Evolutionary conservation across 2,113 vertebrate species (phyloP).

Genomic region (Ardeotis arabs): DNA sequence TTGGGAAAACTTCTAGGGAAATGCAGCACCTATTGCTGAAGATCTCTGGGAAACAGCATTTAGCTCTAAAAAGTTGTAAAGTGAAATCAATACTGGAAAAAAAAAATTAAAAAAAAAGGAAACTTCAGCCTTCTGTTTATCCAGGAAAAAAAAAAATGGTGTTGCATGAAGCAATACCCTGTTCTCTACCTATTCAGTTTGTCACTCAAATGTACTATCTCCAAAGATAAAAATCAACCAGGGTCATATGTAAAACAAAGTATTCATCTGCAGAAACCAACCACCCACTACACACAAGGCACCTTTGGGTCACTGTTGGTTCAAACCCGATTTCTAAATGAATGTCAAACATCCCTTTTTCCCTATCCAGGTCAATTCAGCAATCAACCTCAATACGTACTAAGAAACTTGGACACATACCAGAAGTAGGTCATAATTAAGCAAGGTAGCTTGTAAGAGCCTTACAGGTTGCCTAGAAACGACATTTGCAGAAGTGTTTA

Average conservation of each 20-base stretch:
- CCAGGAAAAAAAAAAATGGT: neutral
- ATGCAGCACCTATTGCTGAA: neutral
- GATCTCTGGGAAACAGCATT: neutral
- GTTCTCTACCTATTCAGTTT: neutral
- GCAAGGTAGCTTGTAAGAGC: constrained; percentile 35
- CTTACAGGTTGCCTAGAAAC: constrained; percentile 71
- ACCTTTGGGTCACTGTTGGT: neutral
- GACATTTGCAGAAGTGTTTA: constrained; percentile 47
- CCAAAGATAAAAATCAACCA: neutral
- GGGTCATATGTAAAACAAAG: neutral
- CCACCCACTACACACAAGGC: neutral
- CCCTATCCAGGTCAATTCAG: neutral
- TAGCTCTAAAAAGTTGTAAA: neutral
- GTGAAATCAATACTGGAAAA: neutral
- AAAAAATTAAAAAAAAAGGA: neutral
- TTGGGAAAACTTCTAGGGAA: constrained; percentile 52
- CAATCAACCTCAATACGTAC: neutral
- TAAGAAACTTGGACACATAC: constrained; percentile 25
- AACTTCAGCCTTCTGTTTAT: neutral
- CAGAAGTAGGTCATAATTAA: constrained; percentile 67
- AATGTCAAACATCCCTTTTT: neutral
- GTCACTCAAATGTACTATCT: neutral
- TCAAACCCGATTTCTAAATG: neutral
- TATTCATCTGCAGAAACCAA: neutral
- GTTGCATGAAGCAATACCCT: neutral